Conservation (phyloP, 92 coral and sea anemone genomes). For the Pocillopora meandrina region DNA sequence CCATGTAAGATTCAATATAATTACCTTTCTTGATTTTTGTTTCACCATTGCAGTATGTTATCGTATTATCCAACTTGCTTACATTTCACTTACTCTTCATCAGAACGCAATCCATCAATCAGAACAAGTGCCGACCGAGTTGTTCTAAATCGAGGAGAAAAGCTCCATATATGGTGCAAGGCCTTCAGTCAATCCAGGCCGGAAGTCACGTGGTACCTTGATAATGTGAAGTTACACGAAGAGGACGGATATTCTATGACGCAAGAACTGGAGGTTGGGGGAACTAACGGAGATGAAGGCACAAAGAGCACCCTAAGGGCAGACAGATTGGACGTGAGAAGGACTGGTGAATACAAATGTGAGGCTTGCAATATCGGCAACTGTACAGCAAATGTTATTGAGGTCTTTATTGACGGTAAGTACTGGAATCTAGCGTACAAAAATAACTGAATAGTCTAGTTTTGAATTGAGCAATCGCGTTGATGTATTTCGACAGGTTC, state of each 20-base stretch:
- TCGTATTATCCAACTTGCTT: background rate
- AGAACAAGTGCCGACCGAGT: constrained; percentile 37
- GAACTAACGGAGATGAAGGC: constrained; percentile 4
- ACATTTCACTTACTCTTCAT: background rate
- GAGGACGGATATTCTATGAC: constrained; percentile 56
- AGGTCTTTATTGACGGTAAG: constrained; percentile 79
- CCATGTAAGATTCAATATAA: too few relatives aligned
- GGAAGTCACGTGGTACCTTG: constrained; percentile 82
- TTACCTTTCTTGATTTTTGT: too few relatives aligned
- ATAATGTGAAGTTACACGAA: constrained; percentile 49
- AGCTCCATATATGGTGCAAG: constrained; percentile 70
- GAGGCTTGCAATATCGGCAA: constrained; percentile 82
- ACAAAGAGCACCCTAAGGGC: constrained; percentile 57
- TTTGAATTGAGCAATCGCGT: too few relatives aligned
- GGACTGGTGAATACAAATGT: constrained; percentile 88
- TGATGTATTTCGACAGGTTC: too few relatives aligned
- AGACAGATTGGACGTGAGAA: constrained; percentile 62
- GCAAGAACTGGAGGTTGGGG: constrained; percentile 31
- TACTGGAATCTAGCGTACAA: background rate
- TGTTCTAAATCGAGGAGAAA: constrained; percentile 57
- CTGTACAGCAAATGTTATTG: constrained; percentile 68
- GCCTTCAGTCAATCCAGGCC: constrained; percentile 59
- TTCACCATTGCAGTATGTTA: too few relatives aligned
- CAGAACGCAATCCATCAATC: constrained; percentile 36
- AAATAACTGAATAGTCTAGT: background rate